phyloP scores from a whole-genome alignment of 2,797 vertebrate species.

The Forpus xanthops region DNA sequence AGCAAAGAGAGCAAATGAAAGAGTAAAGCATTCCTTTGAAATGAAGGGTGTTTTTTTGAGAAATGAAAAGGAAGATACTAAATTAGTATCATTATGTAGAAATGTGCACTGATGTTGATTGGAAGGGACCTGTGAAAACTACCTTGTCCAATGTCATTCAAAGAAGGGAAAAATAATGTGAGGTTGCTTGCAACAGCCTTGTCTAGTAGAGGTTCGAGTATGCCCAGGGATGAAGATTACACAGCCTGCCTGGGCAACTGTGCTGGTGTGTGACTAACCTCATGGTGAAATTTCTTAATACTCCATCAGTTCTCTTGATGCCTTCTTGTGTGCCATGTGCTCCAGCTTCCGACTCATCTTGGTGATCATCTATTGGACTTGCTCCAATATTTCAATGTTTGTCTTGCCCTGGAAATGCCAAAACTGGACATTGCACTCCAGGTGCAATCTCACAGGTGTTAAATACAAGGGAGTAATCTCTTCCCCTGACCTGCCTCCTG shows the following conservation, averaged over 20 bases:
- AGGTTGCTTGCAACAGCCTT: not conserved
- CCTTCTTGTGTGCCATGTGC: not conserved
- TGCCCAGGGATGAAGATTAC: not conserved
- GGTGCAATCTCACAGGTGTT: rapidly evolving
- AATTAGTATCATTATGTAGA: not conserved
- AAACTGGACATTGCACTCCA: not conserved
- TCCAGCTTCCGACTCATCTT: not conserved
- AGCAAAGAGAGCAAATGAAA: not conserved
- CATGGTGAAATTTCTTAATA: not conserved
- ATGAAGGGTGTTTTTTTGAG: not conserved
- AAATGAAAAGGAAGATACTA: not conserved
- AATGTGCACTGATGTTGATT: not conserved
- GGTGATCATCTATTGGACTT: not conserved
- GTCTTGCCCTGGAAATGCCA: not conserved
- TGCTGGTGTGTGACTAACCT: not conserved
- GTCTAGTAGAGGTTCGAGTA: not conserved
- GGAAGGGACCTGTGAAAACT: not conserved
- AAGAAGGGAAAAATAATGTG: not conserved
- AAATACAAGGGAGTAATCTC: not conserved
- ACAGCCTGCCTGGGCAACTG: not conserved
- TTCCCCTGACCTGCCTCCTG: not conserved
- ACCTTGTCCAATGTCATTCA: not conserved
- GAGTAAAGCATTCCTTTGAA: not conserved
- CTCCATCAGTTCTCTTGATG: not conserved
- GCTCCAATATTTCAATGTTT: not conserved